phyloP scores from a whole-genome alignment of 2,113 vertebrate genomes.

The Caracal caracal region DNA sequence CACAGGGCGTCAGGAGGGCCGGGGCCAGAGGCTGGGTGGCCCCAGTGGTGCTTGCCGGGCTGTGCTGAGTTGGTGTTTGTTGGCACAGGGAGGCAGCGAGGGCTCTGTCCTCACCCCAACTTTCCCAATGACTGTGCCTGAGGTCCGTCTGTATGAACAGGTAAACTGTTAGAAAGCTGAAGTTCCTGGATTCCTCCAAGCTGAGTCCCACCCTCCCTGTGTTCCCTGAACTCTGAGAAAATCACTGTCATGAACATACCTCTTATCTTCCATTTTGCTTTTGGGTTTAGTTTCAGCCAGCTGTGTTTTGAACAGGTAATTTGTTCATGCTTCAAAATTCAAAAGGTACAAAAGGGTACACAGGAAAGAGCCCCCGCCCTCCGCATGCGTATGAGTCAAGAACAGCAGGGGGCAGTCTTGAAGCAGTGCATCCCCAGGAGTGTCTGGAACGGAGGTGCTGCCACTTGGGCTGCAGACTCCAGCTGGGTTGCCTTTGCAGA shows the following conservation, averaged over 20 bases:
- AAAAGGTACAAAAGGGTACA: not conserved
- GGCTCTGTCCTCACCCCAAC: not conserved
- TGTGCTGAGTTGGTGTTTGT: not conserved
- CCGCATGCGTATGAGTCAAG: accelerated
- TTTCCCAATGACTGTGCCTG: accelerated
- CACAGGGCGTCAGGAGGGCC: not conserved
- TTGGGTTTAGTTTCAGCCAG: not conserved
- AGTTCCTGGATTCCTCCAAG: not conserved
- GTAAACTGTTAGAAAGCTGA: not conserved
- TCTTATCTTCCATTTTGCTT: not conserved
- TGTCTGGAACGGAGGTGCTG: not conserved
- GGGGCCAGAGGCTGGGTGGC: not conserved
- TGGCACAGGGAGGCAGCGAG: not conserved
- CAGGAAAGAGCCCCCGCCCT: not conserved
- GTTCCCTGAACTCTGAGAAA: not conserved
- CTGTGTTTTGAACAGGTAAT: not conserved
- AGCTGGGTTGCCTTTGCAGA: not conserved
- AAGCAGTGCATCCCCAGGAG: not conserved
- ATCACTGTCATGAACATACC: not conserved
- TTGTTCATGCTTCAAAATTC: not conserved
- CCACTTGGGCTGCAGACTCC: not conserved
- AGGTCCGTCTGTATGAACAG: not conserved
- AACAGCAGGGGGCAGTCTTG: not conserved
- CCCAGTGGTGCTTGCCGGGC: accelerated
- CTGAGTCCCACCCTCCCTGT: not conserved